phyloP scores from a whole-genome alignment of 2,113 vertebrate species.

The Diadophis punctatus region DNA sequence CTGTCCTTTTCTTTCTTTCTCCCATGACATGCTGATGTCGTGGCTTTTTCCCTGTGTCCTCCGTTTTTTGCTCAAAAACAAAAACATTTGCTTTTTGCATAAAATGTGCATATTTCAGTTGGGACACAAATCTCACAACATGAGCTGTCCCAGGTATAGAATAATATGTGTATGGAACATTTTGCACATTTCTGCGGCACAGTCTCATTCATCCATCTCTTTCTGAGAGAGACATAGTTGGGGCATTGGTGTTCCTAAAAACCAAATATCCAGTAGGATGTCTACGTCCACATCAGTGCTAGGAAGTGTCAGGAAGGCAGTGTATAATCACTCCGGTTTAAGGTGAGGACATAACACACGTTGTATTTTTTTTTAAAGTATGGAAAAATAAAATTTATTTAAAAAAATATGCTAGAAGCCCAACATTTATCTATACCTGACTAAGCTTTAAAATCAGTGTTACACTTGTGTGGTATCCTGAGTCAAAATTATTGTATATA shows the following conservation, averaged over 20 bases:
- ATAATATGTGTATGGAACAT: background rate
- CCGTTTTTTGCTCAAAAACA: background rate
- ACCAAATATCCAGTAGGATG: background rate
- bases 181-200: background rate
- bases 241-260: constrained; percentile 12
- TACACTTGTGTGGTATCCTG: constrained; percentile 69
- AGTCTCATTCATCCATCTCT: constrained; percentile 5
- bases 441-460: constrained; percentile 66
- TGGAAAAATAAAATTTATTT: background rate
- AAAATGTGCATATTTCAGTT: background rate
- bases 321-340: background rate
- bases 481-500: constrained; percentile 66
- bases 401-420: constrained; percentile 15
- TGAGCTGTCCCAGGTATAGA: background rate
- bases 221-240: background rate
- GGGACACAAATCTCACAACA: background rate
- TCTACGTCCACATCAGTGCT: background rate
- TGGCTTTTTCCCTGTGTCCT: background rate
- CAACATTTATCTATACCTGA: constrained; percentile 46
- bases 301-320: too few relatives aligned
- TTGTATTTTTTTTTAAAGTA: background rate
- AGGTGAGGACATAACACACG: background rate
- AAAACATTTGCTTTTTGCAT: background rate
- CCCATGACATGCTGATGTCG: background rate
- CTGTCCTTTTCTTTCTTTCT: background rate